phyloP scores from a whole-genome alignment of 64 coral and sea anemone species.

The Orbicella faveolata region DNA sequence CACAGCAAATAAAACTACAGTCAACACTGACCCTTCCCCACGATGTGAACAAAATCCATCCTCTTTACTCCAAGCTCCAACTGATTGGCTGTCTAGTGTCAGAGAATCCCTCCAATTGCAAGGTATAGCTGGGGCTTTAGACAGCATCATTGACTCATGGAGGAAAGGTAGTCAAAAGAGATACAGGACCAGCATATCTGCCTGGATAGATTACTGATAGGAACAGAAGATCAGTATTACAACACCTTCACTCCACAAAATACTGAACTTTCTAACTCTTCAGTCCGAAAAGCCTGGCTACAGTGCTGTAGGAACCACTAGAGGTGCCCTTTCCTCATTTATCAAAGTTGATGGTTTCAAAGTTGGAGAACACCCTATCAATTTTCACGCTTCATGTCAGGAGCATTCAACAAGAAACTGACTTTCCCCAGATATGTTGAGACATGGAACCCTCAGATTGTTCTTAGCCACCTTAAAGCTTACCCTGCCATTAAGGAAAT shows the following conservation, averaged over 20 bases:
- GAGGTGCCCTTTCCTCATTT: conserved; percentile 29
- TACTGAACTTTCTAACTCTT: conserved; percentile 21
- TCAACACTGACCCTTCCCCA: conserved; percentile 43
- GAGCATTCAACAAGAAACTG: conserved; percentile 31
- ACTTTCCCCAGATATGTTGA: conserved; percentile 30
- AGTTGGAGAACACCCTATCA: conserved; percentile 18
- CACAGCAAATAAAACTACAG: conserved; percentile 26
- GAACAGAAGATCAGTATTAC: conserved; percentile 15
- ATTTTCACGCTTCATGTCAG: conserved; percentile 35
- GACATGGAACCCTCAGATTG: conserved; percentile 27
- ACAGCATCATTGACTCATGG: conserved; percentile 67
- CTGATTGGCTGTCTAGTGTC: conserved; percentile 74
- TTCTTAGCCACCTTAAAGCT: neutral
- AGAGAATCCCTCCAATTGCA: conserved; percentile 27
- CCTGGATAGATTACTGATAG: conserved; percentile 45
- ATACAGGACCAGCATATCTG: conserved; percentile 25
- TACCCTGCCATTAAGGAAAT: conserved; percentile 1
- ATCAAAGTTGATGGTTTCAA: conserved; percentile 34
- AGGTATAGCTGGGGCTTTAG: conserved; percentile 42
- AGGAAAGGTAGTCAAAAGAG: conserved; percentile 24
- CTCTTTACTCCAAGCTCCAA: conserved; percentile 51
- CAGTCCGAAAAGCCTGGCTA: conserved; percentile 20
- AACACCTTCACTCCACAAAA: conserved; percentile 8
- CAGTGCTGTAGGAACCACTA: conserved; percentile 19
- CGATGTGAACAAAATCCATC: conserved; percentile 24